Percentiles rank a stretch among this genome's conserved stretches.
Conservation (phyloP, 2,113 vertebrate species). For the Labrus mixtus region DNA sequence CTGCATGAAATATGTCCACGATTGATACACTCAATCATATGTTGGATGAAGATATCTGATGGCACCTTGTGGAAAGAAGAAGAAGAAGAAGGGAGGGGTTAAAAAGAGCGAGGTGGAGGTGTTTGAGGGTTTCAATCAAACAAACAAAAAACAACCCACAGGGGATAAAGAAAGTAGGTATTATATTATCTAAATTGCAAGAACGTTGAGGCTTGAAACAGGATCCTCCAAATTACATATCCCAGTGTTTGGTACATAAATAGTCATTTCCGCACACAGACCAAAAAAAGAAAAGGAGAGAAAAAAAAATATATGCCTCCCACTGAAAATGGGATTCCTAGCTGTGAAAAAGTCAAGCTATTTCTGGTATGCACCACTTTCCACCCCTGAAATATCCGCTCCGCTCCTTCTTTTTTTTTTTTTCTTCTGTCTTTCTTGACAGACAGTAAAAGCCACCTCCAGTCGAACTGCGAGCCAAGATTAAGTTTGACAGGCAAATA, state of each 20-base stretch:
- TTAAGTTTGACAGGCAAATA: conserved; percentile 78
- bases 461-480: conserved; percentile 62
- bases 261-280: conserved; percentile 73
- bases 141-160: conserved; percentile 58
- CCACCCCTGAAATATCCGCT: conserved; percentile 65
- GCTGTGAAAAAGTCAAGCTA: conserved; percentile 74
- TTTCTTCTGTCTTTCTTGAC: conserved; percentile 48
- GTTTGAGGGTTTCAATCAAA: conserved; percentile 58
- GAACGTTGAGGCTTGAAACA: conserved; percentile 63
- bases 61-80: conserved; percentile 30
- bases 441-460: conserved; percentile 67
- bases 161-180: conserved; percentile 56
- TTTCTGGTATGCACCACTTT: conserved; percentile 74
- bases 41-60: conserved; percentile 19
- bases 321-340: conserved; percentile 75
- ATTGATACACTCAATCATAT: neutral
- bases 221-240: conserved; percentile 76
- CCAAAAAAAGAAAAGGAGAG: conserved; percentile 32
- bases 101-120: conserved; percentile 27
- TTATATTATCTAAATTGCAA: conserved; percentile 71
- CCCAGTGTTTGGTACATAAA: conserved; percentile 71
- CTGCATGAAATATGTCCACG: conserved; percentile 17
- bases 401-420: conserved; percentile 21
- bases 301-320: conserved; percentile 60
- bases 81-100: too few species aligned